phyloP scores from a whole-genome alignment of 2,113 vertebrate species.

The Casuarius casuarius region DNA sequence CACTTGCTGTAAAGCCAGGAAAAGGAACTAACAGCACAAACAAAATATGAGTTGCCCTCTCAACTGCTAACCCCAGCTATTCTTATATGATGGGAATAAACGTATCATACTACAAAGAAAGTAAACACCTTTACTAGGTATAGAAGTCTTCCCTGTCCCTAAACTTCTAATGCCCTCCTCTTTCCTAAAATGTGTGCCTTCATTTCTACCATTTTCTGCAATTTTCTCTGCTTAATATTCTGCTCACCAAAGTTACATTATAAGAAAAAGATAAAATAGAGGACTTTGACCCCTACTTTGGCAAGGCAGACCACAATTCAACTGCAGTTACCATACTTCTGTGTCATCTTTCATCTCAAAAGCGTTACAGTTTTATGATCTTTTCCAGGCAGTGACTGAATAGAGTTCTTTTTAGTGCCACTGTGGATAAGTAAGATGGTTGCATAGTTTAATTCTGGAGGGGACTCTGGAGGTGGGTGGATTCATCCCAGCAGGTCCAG shows the following conservation, averaged over 20 bases:
- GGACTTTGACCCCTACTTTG: background rate
- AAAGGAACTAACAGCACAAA: background rate
- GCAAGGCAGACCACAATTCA: background rate
- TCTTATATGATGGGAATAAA: fast-evolving
- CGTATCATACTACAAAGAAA: background rate
- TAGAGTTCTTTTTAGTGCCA: background rate
- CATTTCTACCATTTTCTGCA: background rate
- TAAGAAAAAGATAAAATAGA: background rate
- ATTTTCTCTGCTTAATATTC: background rate
- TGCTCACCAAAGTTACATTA: background rate
- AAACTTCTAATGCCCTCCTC: background rate
- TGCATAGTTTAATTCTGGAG: fast-evolving
- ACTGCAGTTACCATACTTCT: fast-evolving
- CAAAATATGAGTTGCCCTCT: background rate
- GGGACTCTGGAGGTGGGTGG: background rate
- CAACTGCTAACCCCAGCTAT: background rate
- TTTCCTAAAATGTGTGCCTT: fast-evolving
- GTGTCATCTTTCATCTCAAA: background rate
- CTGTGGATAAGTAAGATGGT: background rate
- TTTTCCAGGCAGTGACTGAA: background rate
- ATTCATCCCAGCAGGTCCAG: background rate
- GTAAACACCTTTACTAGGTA: background rate
- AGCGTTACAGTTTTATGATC: background rate
- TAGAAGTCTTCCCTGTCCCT: background rate
- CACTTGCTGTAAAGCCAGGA: background rate